Percentiles rank a stretch among this genome's conserved stretches.
Conservation (phyloP, 2,888 invertebrate species). For the Corbicula japonica region DNA sequence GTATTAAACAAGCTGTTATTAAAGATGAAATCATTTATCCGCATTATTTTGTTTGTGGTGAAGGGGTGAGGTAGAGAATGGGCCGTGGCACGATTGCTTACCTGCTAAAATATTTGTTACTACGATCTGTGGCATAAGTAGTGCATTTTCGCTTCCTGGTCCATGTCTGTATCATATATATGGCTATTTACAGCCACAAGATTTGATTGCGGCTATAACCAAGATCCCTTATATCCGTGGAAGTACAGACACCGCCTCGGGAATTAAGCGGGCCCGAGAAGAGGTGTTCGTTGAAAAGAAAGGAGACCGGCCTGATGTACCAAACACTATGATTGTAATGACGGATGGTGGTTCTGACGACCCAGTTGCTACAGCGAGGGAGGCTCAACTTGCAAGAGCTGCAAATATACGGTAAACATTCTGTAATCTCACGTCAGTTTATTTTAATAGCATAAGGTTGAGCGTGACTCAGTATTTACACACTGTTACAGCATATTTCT, state of each 20-base stretch:
- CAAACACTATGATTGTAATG: constrained; percentile 41
- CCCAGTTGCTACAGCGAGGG: constrained; percentile 16
- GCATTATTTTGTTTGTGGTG: no score
- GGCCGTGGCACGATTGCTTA: no score
- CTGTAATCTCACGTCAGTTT: not conserved
- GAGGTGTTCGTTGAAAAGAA: constrained; percentile 34
- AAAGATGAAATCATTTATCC: no score
- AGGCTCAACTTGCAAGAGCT: constrained; percentile 21
- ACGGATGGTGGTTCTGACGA: constrained; percentile 51
- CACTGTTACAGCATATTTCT: no score
- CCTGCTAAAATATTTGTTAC: no score
- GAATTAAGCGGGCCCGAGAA: constrained; percentile 28
- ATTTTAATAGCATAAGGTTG: not conserved
- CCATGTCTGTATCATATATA: no score
- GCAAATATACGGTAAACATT: constrained; percentile 23
- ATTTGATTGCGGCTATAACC: constrained; percentile 14
- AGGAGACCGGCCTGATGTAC: constrained; percentile 47
- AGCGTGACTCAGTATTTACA: no score
- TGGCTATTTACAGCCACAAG: constrained; percentile 18
- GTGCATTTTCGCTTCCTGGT: no score
- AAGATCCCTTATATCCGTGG: constrained; percentile 38
- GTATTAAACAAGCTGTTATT: no score
- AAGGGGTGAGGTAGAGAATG: no score
- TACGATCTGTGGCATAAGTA: no score
- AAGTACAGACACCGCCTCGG: constrained; percentile 52